Evolutionary conservation across 2,113 vertebrate genomes (phyloP), one percentile per base, ranked within the genome.

Genomic region (Scomber scombrus): DNA sequence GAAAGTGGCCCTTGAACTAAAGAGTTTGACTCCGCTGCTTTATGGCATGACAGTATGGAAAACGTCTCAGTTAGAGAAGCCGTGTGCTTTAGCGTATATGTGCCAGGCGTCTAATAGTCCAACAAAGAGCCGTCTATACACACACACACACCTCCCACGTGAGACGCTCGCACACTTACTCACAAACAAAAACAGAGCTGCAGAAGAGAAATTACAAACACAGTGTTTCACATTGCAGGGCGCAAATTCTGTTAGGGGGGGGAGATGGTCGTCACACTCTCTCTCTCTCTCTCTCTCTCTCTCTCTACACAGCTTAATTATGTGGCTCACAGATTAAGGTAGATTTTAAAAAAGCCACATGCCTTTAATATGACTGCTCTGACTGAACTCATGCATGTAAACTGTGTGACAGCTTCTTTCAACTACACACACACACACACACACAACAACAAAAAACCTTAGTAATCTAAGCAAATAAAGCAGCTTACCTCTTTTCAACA

Each of bases 401-500:
- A 4, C 11, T 64, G 12, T 11, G 21, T 40, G 6, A 49, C 11
- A 21, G 18, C 43, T 10, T 1, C 26, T 50, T 23, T 0, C 9
- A 9, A 26, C 23, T 26, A 26, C 23, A 26, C 23, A 26, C 23
- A 26, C 23, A 62, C 1, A 43, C n/a, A 19, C 34, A 43, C n/a
- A 62, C 0, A 40, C n/a, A 65, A 67, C 0, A 16, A 10, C 4
- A 43, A 26, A 75, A 65, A 47, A 8, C 13, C 1, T 15, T 2
- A 2, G 19, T 18, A 47, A 19, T 31, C 4, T n/a, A 16, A 10
- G 11, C 14, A 49, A 54, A 18, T 46, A 60, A 14, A 62, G 26
- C 21, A 61, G 11, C 91, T 89, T 82, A 93, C 92, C 92, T 92
- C 75, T 85, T 92, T 61, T 85, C 74, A 67, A 83, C 58, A 66